Percentiles rank a stretch among this genome's conserved stretches.
Conservation (phyloP, 2,113 vertebrate species). For the Bujurquina vittata region DNA sequence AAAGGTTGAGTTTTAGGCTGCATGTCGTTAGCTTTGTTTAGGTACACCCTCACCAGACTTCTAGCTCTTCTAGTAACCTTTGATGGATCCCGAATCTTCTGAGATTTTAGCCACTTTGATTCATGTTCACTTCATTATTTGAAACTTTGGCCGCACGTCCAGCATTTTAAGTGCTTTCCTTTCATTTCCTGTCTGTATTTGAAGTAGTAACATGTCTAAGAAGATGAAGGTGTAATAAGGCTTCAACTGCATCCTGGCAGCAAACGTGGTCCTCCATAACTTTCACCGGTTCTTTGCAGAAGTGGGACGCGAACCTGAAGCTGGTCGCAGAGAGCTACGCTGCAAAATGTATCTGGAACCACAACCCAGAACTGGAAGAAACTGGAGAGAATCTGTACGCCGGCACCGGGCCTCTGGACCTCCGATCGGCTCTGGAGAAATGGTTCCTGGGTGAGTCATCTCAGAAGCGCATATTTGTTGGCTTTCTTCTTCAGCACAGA, state of each 20-base stretch:
- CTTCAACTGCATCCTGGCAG: too few relatives aligned
- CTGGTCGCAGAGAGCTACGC: constrained; percentile 68
- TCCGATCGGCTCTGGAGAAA: constrained; percentile 51
- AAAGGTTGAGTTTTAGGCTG: too few relatives aligned
- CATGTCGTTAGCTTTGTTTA: too few relatives aligned
- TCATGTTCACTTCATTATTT: neutral
- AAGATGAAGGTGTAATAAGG: too few relatives aligned
- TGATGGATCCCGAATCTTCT: too few relatives aligned
- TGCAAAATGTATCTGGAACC: constrained; percentile 74
- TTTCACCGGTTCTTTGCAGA: constrained; percentile 46
- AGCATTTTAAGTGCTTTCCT: neutral
- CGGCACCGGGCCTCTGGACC: constrained; percentile 33
- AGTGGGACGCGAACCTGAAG: constrained; percentile 69
- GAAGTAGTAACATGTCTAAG: neutral
- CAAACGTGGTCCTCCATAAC: neutral
- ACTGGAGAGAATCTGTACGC: constrained; percentile 77
- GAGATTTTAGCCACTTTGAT: neutral
- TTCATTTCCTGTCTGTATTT: neutral
- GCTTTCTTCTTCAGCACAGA: neutral
- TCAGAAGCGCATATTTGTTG: neutral
- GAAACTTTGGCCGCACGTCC: too few relatives aligned
- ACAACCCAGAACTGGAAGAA: constrained; percentile 69
- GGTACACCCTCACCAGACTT: too few relatives aligned
- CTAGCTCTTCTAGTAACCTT: too few relatives aligned
- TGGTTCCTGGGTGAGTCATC: constrained; percentile 76